Percentiles rank a stretch among this genome's conserved stretches.
Conservation (phyloP, 2,797 vertebrate genomes). For the Octomys mimax region DNA sequence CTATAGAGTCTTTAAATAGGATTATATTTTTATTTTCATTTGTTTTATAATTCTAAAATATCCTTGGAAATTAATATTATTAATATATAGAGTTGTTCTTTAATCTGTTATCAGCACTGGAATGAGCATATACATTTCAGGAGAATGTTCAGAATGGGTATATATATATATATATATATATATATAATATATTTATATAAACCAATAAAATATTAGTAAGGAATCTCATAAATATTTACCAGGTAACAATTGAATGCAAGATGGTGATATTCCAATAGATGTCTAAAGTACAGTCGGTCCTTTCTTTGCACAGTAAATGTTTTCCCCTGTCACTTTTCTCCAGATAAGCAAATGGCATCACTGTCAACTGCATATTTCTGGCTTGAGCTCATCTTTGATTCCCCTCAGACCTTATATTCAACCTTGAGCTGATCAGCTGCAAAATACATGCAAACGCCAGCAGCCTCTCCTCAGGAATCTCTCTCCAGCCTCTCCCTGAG, state of each 20-base stretch:
- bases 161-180: neutral
- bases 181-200: constrained; percentile 7
- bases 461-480: neutral
- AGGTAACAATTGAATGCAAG: neutral
- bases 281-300: neutral
- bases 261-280: neutral
- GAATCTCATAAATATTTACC: neutral
- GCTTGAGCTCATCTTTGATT: neutral
- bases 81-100: neutral
- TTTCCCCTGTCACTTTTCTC: neutral
- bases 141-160: neutral
- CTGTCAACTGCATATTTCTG: neutral
- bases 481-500: neutral
- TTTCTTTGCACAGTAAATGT: neutral
- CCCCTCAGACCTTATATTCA: neutral
- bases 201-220: neutral
- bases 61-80: neutral
- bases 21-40: neutral
- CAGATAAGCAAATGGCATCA: neutral
- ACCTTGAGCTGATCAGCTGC: neutral
- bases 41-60: neutral
- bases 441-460: neutral
- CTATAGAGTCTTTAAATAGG: neutral
- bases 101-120: neutral
- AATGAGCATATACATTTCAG: neutral